These are phyloP conservation scores for Babyrousa celebensis DNA, from an alignment of 2,797 vertebrate genomes.

Conservation along the genomic window DNA sequence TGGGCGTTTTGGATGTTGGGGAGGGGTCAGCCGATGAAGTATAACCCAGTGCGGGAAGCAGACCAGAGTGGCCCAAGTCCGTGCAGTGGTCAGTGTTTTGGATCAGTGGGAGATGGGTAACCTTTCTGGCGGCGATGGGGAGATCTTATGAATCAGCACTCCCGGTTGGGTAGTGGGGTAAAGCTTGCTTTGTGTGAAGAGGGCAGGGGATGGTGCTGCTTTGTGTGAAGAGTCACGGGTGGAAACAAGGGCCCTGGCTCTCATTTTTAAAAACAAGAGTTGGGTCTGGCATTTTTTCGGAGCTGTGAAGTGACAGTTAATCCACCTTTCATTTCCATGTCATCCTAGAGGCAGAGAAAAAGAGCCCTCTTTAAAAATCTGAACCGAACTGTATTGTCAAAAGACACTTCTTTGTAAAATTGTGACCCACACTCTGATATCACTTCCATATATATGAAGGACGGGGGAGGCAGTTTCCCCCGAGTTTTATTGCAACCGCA, in stretches of 20 bases:
- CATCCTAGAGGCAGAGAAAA: not conserved
- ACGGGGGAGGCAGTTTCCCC: not conserved
- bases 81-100: not conserved
- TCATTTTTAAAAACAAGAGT: constrained; percentile 25
- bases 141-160: constrained; percentile 48
- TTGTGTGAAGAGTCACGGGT: constrained; percentile 77
- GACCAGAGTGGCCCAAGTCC: not conserved
- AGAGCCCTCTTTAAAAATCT: constrained; percentile 29
- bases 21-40: not conserved
- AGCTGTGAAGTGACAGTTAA: constrained; percentile 43
- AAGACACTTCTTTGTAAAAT: constrained; percentile 43
- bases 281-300: constrained; percentile 38
- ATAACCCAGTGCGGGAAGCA: not conserved
- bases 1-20: constrained; percentile 21
- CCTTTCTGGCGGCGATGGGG: not conserved
- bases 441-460: constrained; percentile 52
- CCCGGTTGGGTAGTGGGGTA: constrained; percentile 42
- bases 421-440: constrained; percentile 32
- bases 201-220: constrained; percentile 77
- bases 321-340: not conserved
- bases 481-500: not conserved
- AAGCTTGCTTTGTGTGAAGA: constrained; percentile 83
- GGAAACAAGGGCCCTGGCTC: constrained; percentile 12
- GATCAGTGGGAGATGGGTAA: not conserved
- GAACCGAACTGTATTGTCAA: constrained; percentile 4